Base-by-base conservation (phyloP, 2,888 invertebrate genomes). In the Nymphalis polychloros region DNA sequence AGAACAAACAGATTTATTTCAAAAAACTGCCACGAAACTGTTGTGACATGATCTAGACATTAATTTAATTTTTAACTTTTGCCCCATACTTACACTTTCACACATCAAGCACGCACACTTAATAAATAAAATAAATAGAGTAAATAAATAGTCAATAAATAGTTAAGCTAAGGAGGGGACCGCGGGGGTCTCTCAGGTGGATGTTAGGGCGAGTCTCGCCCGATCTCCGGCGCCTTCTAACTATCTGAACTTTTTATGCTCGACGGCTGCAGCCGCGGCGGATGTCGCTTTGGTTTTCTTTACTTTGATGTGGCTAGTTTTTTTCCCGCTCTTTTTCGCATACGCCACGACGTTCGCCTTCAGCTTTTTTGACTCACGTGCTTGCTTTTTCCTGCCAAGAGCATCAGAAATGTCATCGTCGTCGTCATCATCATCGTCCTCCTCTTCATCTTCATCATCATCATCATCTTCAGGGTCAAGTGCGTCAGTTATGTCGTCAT, bases 361-460 rank as follows among this genome's bases (percentile, higher is more conserved):
- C 86, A 90, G 85, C 85, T 94, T 94, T 95, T 96, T 96, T 83
- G 96, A 97, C 97, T 97, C 96, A 97, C 97, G 97, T 96, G 97
- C 94, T 93, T 91, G 86, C 83, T 92, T 92, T 68, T 89, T 89
- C 83, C 92, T 91, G 84, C 88, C 90, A 87, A 96, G 94, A 78
- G 94, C 94, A 80, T 95, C 94, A 72, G 93, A 93, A 78, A 94
- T 93, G 81, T 95, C 95, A 77, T 95, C 94, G 46, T 93, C 93
- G 64, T 94, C 94, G 67, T 95, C 95, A 69, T 95, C 95, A 53
- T 94, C 94, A 27, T 95, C 94, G 31, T 94, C 95, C 4, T 94
- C 95, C 31, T 95, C 95, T 41, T 95, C 95, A 31, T 94, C 95
- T 65, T 95, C 95, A 59, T 94, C 94, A 69, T 94, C 94, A 63